Conservation (phyloP, 2,797 vertebrate species). For the Takifugu ocellatus region DNA sequence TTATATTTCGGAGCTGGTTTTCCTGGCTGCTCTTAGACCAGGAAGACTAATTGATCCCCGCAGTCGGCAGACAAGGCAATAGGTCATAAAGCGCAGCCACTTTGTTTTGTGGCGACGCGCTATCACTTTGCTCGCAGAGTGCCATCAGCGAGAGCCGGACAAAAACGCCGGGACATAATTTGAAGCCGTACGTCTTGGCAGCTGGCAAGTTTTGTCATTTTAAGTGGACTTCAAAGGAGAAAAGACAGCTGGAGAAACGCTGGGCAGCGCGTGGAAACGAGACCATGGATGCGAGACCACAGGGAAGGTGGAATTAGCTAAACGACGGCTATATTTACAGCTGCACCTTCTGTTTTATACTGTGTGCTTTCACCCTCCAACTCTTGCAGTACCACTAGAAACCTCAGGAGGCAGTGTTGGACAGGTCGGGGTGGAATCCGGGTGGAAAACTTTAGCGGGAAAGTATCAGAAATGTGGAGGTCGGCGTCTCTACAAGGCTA, state of each 20-base stretch:
- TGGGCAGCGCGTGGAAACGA: background rate
- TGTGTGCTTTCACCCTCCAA: too few species aligned
- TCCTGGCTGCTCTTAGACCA: conserved; percentile 61
- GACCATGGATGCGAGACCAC: background rate
- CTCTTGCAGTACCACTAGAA: too few species aligned
- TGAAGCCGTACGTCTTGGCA: conserved; percentile 66
- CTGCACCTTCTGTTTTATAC: too few species aligned
- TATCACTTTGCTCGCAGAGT: conserved; percentile 62
- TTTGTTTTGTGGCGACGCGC: conserved; percentile 63
- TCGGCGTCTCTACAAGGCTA: too few species aligned
- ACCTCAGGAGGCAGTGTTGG: too few species aligned
- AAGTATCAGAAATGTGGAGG: too few species aligned
- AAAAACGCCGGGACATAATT: conserved; percentile 55
- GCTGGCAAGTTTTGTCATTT: conserved; percentile 62
- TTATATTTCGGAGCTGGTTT: conserved; percentile 51
- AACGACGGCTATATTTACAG: too few species aligned
- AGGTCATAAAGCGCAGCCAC: conserved; percentile 69
- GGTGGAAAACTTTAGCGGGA: too few species aligned
- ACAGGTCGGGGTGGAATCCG: too few species aligned
- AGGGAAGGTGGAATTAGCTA: too few species aligned
- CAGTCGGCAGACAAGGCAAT: conserved; percentile 73
- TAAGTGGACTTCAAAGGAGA: conserved; percentile 57
- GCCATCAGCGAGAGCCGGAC: conserved; percentile 55
- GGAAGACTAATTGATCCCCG: conserved; percentile 77
- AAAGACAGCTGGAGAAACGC: conserved; percentile 11